Base-by-base conservation (phyloP, 2,888 invertebrate species). In the Luperina nickerlii region DNA sequence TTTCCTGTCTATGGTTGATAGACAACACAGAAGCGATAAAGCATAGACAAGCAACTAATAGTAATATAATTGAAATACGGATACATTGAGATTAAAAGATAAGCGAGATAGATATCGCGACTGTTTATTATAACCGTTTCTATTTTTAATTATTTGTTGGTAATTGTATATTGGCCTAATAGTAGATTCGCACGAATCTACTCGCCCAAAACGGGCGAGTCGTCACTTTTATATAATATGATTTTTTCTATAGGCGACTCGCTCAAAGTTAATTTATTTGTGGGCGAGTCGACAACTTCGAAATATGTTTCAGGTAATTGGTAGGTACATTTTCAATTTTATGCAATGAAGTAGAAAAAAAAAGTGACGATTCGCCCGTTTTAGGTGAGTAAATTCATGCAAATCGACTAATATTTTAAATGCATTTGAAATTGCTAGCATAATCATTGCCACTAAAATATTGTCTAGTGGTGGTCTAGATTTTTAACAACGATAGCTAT, bases 1-100 rank as follows among this genome's bases (percentile, higher is more conserved):
- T 51, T 69, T 72, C 63, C 65, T 72, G 63, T 9, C n/a, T 42
- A 20, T 42, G 5, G 66, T 63, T 83, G 83, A 83, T 79, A 83
- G 79, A 79, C 79, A 83, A 72, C 48, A 15, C 15, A 70, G 20
- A n/a, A 62, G 20, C 48, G 70, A 83, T 82, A 71, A 74, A 70
- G 15, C n/a, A 9, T 67, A 51, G 42, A 24, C 74, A 20, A 42
- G 48, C 42, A 32, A 54, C 45, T 70, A 54, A 32, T 54, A 67
- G n/a, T 32, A 32, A 32, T 72, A 48, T 75, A 74, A 83, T 74
- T 79, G 54, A 60, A 83, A 68, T 65, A 63, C n/a, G 7, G 7
- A 67, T 57, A 57, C n/a, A 73, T 20, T 1, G 2, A 70, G 65
- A 82, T 70, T 66, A 51, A 27, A 0, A 48, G 79, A 63, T 79